Percentiles rank a stretch among this genome's conserved stretches.
These are phyloP conservation scores for Meghimatium bilineatum DNA, from an alignment of 2,888 invertebrate species.

Conservation along the genomic window DNA sequence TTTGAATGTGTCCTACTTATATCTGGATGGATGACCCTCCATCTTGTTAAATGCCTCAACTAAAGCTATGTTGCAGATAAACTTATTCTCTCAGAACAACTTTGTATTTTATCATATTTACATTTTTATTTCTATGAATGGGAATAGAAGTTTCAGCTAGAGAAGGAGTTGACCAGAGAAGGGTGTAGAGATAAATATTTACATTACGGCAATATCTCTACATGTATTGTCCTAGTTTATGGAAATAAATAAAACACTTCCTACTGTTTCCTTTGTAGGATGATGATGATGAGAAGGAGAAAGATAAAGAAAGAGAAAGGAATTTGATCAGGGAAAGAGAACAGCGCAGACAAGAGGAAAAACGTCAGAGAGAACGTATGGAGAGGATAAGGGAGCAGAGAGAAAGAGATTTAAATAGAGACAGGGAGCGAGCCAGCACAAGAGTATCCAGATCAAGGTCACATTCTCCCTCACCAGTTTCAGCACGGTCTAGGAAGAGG, in stretches of 20 bases:
- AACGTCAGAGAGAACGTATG: slow-evolving; percentile 69
- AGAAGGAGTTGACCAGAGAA: too few species aligned
- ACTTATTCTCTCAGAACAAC: too few species aligned
- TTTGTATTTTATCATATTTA: too few species aligned
- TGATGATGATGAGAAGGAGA: slow-evolving; percentile 83
- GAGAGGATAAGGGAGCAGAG: slow-evolving; percentile 53
- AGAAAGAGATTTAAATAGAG: slow-evolving; percentile 70
- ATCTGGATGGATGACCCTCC: too few species aligned
- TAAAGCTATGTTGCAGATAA: too few species aligned
- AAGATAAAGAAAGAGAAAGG: slow-evolving; percentile 64
- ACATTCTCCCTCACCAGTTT: slow-evolving; percentile 61
- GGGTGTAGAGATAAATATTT: too few species aligned
- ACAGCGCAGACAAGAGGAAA: slow-evolving; percentile 75
- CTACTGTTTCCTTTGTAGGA: slow-evolving; percentile 78
- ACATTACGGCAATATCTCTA: too few species aligned
- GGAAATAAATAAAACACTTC: neutral
- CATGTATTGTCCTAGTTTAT: neutral
- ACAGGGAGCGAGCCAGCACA: slow-evolving; percentile 69
- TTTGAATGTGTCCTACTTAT: too few species aligned
- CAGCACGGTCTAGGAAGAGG: slow-evolving; percentile 78
- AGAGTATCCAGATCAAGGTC: slow-evolving; percentile 59
- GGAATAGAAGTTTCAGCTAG: too few species aligned
- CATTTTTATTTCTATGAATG: too few species aligned
- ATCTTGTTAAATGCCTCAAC: too few species aligned
- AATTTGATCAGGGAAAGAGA: slow-evolving; percentile 56